Conservation (phyloP, 2,888 invertebrate genomes). For the Tetranychus truncatus region DNA sequence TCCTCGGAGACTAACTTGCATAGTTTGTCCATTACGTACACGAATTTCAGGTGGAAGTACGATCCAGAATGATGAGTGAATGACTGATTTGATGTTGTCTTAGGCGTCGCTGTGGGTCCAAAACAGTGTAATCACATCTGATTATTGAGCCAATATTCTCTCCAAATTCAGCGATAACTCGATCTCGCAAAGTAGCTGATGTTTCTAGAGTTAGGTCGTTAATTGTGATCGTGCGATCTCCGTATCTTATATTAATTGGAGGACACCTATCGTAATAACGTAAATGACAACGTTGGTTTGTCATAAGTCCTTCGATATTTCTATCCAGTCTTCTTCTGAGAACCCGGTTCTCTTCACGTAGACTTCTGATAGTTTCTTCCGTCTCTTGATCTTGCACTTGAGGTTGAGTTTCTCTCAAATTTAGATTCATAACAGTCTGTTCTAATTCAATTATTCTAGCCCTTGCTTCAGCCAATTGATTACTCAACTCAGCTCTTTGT, state of each 20-base stretch:
- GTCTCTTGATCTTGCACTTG: too few species aligned
- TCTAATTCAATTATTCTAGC: too few species aligned
- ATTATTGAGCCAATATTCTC: not conserved
- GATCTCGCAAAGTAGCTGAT: not conserved
- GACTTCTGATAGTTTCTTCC: too few species aligned
- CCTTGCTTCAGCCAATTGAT: not conserved
- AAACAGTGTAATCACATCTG: not conserved
- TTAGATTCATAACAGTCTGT: too few species aligned
- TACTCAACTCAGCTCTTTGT: not conserved
- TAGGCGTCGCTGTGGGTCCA: not conserved
- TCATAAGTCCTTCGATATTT: too few species aligned
- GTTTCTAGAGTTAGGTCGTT: too few species aligned
- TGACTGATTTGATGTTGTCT: not conserved
- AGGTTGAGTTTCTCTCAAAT: too few species aligned
- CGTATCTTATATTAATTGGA: too few species aligned
- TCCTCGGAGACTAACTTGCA: not conserved
- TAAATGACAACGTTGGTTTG: too few species aligned
- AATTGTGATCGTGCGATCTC: not conserved
- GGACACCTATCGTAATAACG: too few species aligned
- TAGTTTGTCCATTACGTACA: not conserved
- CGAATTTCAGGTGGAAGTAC: not conserved
- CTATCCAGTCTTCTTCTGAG: too few species aligned
- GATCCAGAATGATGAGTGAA: not conserved
- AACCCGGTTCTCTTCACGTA: too few species aligned
- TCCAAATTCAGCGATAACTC: not conserved